These are phyloP conservation scores for Proteles cristata DNA, from an alignment of 2,113 vertebrate species.

Conservation along the genomic window DNA sequence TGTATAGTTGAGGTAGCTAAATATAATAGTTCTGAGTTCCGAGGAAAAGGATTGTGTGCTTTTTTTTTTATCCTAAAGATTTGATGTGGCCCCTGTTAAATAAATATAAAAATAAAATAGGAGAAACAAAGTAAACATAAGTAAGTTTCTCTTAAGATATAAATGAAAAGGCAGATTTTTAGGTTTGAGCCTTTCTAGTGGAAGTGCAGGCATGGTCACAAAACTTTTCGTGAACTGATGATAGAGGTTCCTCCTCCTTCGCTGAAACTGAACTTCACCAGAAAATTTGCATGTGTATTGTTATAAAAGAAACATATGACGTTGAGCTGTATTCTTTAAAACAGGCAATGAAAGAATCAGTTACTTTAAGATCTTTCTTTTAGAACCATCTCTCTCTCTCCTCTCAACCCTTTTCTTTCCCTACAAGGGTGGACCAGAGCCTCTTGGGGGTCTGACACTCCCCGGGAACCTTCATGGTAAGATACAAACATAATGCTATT, in stretches of 20 bases:
- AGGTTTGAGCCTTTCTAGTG: not conserved
- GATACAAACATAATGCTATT: not conserved
- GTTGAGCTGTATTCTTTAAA: not conserved
- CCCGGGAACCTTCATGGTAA: not conserved
- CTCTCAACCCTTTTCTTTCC: not conserved
- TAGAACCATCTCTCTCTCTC: not conserved
- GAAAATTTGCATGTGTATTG: not conserved
- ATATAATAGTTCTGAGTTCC: not conserved
- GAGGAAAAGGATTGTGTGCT: not conserved
- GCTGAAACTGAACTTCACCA: not conserved
- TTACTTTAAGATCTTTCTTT: not conserved
- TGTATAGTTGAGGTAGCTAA: not conserved
- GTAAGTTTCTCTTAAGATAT: not conserved
- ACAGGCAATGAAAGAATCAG: not conserved
- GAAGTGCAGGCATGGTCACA: not conserved
- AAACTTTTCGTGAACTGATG: constrained; percentile 1
- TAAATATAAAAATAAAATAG: not conserved
- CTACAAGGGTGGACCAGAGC: not conserved
- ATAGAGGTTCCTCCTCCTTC: not conserved
- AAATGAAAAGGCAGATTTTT: not conserved
- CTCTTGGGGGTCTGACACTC: not conserved
- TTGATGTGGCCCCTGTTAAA: not conserved
- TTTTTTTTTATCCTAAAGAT: not conserved
- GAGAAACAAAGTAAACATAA: not conserved
- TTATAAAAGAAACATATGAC: not conserved